Percentiles rank a stretch among this genome's conserved stretches.
Conservation (phyloP, 1,140 invertebrate species). For the Periplaneta americana region DNA sequence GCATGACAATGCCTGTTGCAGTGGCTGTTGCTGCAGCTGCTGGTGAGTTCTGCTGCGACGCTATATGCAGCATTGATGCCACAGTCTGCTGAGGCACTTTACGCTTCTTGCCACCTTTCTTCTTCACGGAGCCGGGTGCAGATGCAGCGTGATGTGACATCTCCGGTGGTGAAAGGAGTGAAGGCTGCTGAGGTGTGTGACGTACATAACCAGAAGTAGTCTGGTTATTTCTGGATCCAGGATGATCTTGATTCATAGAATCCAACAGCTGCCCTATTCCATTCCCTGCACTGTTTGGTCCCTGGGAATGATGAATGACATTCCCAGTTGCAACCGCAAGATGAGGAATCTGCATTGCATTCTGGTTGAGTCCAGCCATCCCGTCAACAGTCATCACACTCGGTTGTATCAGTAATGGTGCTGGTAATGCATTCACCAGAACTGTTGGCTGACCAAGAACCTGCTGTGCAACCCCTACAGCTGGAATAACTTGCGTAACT, state of each 20-base stretch:
- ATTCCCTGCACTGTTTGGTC: neutral
- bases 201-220: constrained; percentile 28
- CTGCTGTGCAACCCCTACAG: constrained; percentile 48
- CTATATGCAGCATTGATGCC: constrained; percentile 67
- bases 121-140: constrained; percentile 16
- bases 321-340: constrained; percentile 42
- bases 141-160: neutral
- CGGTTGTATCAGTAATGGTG: constrained; percentile 69
- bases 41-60: constrained; percentile 47
- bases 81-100: constrained; percentile 64
- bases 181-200: constrained; percentile 31
- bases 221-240: constrained; percentile 24
- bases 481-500: constrained; percentile 44
- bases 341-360: constrained; percentile 55
- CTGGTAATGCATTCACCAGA: constrained; percentile 73
- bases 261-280: constrained; percentile 8
- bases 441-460: constrained; percentile 69
- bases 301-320: constrained; percentile 24
- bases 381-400: constrained; percentile 61
- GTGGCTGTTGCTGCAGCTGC: constrained; percentile 19
- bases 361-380: constrained; percentile 38
- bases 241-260: constrained; percentile 12
- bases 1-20: constrained; percentile 24
- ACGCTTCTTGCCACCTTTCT: constrained; percentile 66
- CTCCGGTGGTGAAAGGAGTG: constrained; percentile 52